Percentiles rank a stretch among this genome's conserved stretches.
These are phyloP conservation scores for Delia radicum DNA, from an alignment of 1,140 invertebrate species.

Conservation along the genomic window DNA sequence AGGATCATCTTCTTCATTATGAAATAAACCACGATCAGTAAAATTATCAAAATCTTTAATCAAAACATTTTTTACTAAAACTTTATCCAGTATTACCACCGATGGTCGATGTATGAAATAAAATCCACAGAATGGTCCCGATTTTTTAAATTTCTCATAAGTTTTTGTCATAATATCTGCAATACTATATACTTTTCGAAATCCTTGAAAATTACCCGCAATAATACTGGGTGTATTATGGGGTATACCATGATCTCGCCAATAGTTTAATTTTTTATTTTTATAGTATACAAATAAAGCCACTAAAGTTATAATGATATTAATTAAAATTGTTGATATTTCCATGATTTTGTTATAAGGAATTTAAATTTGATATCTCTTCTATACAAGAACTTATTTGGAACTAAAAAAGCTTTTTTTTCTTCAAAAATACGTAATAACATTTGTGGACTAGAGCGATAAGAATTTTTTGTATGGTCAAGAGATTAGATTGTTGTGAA, in stretches of 20 bases:
- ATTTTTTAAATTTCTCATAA: slow-evolving; percentile 48
- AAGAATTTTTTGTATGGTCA: too few relatives aligned
- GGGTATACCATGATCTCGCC: slow-evolving; percentile 25
- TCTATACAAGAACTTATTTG: too few relatives aligned
- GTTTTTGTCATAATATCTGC: slow-evolving; percentile 30
- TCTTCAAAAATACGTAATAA: too few relatives aligned
- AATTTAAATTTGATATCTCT: too few relatives aligned
- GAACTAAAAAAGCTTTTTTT: too few relatives aligned
- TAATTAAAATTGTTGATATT: too few relatives aligned
- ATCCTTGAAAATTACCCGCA: slow-evolving; percentile 26
- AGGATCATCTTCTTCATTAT: slow-evolving; percentile 59
- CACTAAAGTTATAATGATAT: too few relatives aligned
- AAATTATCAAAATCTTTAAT: slow-evolving; percentile 52
- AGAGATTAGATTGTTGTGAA: too few relatives aligned
- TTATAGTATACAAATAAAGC: too few relatives aligned
- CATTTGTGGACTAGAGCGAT: too few relatives aligned
- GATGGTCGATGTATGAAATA: slow-evolving; percentile 35
- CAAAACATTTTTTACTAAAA: slow-evolving; percentile 44
- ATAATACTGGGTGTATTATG: slow-evolving; percentile 26
- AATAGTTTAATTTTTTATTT: slow-evolving; percentile 23
- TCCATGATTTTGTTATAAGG: too few relatives aligned
- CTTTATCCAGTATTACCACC: slow-evolving; percentile 36
- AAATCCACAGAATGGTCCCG: slow-evolving; percentile 38
- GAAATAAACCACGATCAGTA: slow-evolving; percentile 56
- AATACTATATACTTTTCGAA: slow-evolving; percentile 26